A percentile compares a stretch with the other conserved stretches of the same genome.
Conservation (phyloP, 2,888 invertebrate species). For the Drosophila imparisetae region DNA sequence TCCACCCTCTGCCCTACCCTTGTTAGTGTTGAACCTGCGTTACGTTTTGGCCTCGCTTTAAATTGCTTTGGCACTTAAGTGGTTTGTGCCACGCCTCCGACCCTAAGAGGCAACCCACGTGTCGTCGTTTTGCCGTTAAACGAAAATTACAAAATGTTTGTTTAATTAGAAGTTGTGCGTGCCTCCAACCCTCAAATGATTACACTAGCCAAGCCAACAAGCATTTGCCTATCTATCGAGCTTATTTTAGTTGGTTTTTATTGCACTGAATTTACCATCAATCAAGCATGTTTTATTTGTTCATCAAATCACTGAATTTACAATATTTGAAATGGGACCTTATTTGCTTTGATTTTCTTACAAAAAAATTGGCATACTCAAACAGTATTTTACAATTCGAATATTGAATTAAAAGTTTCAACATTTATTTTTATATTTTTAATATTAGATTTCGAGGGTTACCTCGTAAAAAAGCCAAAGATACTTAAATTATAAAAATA, state of each 20-base stretch:
- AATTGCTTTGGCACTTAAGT: constrained; percentile 82
- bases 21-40: constrained; percentile 50
- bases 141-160: constrained; percentile 80
- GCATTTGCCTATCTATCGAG: neutral
- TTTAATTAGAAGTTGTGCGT: constrained; percentile 80
- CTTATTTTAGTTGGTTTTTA: neutral
- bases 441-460: neutral
- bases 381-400: neutral
- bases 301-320: neutral
- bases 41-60: constrained; percentile 71
- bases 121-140: constrained; percentile 78
- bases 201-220: constrained; percentile 21
- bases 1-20: neutral
- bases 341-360: neutral
- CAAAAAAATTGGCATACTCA: neutral
- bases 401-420: neutral
- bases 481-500: neutral
- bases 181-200: constrained; percentile 22
- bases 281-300: neutral
- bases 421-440: neutral
- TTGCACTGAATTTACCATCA: neutral
- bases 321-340: neutral
- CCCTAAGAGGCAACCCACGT: constrained; percentile 67
- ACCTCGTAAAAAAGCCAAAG: no score
- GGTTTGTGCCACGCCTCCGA: constrained; percentile 73